Conservation (phyloP, 2,888 invertebrate genomes). For the Drosophila quinaria region DNA sequence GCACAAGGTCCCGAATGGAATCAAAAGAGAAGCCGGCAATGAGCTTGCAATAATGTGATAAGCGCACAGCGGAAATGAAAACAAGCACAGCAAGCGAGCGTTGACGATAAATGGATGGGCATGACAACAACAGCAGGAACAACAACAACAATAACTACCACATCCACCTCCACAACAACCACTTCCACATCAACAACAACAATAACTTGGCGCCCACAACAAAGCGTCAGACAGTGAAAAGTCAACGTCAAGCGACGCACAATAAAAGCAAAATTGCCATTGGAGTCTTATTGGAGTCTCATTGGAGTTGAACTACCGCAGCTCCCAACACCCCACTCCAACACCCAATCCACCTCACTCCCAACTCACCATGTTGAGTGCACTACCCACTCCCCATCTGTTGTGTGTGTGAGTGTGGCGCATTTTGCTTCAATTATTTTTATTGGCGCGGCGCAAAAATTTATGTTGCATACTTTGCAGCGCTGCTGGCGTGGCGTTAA, state of each 20-base stretch:
- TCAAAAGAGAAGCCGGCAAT: slow-evolving; percentile 63
- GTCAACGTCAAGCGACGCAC: slow-evolving; percentile 56
- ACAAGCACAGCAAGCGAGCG: slow-evolving; percentile 67
- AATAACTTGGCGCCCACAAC: slow-evolving; percentile 52
- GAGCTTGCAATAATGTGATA: slow-evolving; percentile 81
- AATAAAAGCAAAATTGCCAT: slow-evolving; percentile 75
- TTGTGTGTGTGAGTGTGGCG: slow-evolving; percentile 31
- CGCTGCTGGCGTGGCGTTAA: slow-evolving; percentile 68
- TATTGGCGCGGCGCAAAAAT: slow-evolving; percentile 74
- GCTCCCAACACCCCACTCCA: neutral
- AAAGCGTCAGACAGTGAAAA: slow-evolving; percentile 64
- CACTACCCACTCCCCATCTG: slow-evolving; percentile 4
- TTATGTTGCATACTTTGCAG: slow-evolving; percentile 76
- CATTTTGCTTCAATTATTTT: slow-evolving; percentile 74
- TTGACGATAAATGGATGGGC: slow-evolving; percentile 61
- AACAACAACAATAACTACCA: slow-evolving; percentile 19
- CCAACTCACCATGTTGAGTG: neutral
- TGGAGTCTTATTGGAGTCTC: slow-evolving; percentile 57
- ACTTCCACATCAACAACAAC: slow-evolving; percentile 13
- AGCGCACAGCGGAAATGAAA: slow-evolving; percentile 77
- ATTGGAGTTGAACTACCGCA: slow-evolving; percentile 46
- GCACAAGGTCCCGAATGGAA: slow-evolving; percentile 21
- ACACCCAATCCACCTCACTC: neutral
- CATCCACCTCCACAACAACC: slow-evolving; percentile 13
- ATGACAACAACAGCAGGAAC: slow-evolving; percentile 28